Conservation (phyloP, 2,113 vertebrate genomes). For the Melierax canorus region DNA sequence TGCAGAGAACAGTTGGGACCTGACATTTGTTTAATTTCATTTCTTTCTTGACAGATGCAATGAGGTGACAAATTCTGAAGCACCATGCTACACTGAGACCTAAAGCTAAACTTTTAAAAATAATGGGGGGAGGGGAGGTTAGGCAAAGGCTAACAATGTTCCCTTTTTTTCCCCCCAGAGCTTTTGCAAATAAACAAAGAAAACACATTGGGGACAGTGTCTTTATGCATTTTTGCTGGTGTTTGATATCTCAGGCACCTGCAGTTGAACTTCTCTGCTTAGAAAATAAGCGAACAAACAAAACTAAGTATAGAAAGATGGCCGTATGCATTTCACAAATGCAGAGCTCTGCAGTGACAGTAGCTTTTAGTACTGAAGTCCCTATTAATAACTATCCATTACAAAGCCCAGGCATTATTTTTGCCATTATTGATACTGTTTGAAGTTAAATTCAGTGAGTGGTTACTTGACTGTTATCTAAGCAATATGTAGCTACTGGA, state of each 20-base stretch:
- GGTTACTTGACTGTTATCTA: not conserved
- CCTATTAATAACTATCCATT: not conserved
- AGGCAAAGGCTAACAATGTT: not conserved
- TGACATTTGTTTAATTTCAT: not conserved
- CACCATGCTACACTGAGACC: not conserved
- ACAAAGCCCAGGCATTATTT: not conserved
- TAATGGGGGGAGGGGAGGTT: not conserved
- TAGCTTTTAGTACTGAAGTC: not conserved
- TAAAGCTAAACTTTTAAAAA: not conserved
- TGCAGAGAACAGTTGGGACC: not conserved
- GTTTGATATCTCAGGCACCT: not conserved
- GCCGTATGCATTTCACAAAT: not conserved
- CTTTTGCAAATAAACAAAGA: not conserved
- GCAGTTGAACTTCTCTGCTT: not conserved
- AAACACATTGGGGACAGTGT: not conserved
- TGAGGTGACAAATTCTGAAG: not conserved
- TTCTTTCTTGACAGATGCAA: not conserved
- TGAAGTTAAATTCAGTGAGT: not conserved
- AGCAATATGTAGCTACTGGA: not conserved
- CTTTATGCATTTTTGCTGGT: not conserved
- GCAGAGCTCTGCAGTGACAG: not conserved
- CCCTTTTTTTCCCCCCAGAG: not conserved
- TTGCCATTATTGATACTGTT: not conserved
- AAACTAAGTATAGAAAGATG: not conserved
- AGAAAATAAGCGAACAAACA: not conserved